Percentiles rank a stretch among this genome's conserved stretches.
Conservation (phyloP, 2,113 vertebrate species). For the Siniperca knerii region DNA sequence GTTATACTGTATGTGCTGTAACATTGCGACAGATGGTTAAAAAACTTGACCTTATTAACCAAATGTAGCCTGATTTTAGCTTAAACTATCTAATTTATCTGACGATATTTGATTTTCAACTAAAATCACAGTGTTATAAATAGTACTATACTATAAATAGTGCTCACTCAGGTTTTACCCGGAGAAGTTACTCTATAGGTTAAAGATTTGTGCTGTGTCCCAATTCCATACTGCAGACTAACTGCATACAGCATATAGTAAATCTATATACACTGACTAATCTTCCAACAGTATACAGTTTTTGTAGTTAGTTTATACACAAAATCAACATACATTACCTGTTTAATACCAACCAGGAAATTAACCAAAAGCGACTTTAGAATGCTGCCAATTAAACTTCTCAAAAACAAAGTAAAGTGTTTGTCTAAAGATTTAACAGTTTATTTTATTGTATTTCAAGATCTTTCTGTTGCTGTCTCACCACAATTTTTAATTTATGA, state of each 20-base stretch:
- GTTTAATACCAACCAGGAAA: not conserved
- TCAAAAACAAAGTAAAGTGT: not conserved
- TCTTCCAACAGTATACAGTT: not conserved
- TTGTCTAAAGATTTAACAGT: not conserved
- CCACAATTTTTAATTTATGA: not conserved
- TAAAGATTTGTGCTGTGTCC: not conserved
- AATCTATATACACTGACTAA: not conserved
- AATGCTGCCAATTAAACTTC: not conserved
- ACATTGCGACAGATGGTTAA: not conserved
- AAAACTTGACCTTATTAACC: not conserved
- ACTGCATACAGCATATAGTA: not conserved
- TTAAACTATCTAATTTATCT: too few species aligned
- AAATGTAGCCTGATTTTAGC: not conserved
- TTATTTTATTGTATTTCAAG: not conserved
- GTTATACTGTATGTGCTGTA: not conserved
- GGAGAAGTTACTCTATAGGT: not conserved
- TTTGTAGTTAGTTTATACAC: not conserved
- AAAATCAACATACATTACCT: not conserved
- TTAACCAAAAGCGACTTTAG: not conserved
- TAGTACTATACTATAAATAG: too few species aligned
- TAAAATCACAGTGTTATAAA: not conserved
- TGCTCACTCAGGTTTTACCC: not conserved
- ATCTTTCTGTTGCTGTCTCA: not conserved
- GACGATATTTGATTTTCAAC: not conserved
- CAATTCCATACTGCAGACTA: too few species aligned